Conservation (phyloP, 2,797 vertebrate genomes). For the Pseudochirops corinnae region DNA sequence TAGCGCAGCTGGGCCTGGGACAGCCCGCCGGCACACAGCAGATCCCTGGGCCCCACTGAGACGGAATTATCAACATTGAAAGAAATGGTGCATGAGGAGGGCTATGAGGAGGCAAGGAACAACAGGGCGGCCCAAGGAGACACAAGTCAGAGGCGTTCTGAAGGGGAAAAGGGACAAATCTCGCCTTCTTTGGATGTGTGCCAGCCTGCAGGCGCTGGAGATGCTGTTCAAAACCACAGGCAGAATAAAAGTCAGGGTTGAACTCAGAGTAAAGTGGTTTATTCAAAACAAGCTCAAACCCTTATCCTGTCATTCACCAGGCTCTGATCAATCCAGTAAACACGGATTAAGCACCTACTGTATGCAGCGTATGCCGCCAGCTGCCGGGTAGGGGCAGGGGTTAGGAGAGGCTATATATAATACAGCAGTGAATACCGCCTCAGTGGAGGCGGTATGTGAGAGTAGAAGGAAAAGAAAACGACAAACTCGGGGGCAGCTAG, state of each 20-base stretch:
- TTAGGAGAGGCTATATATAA: not conserved
- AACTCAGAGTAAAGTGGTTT: not conserved
- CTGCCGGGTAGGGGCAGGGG: not conserved
- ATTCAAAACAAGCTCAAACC: not conserved
- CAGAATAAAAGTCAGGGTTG: not conserved
- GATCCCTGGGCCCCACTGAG: not conserved
- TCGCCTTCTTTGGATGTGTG: not conserved
- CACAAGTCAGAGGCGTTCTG: not conserved
- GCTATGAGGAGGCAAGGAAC: not conserved
- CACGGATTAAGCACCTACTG: not conserved
- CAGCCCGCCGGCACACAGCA: not conserved
- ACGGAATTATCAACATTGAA: not conserved
- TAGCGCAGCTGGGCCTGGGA: not conserved
- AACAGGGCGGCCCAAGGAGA: not conserved
- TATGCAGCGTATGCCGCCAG: not conserved
- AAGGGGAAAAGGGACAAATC: not conserved
- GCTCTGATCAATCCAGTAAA: not conserved
- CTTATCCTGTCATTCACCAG: not conserved
- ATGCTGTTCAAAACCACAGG: conserved; percentile 7
- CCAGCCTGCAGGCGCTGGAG: not conserved
- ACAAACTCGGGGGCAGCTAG: no score
- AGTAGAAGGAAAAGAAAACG: no score
- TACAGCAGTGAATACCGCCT: not conserved
- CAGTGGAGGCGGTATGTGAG: not conserved
- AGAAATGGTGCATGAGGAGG: not conserved